Evolutionary conservation across 2,797 vertebrate genomes (phyloP).

Genomic region (Rhabdophis nuchalis): DNA sequence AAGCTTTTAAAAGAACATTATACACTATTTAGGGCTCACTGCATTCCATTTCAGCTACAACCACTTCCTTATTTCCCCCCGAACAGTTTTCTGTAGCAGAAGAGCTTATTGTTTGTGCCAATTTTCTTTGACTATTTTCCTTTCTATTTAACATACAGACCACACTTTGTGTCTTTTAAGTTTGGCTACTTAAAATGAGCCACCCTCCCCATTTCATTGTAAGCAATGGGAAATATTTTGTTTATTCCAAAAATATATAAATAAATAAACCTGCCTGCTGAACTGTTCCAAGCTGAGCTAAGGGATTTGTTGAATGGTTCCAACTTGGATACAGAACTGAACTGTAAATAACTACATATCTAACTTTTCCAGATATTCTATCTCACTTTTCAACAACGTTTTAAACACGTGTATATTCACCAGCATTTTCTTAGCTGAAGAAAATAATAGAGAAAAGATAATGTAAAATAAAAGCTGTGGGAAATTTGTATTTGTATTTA

Average conservation of each 20-base stretch:
- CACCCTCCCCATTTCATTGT: neutral
- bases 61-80: neutral
- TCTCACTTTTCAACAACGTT: neutral
- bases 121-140: neutral
- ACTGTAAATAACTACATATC: neutral
- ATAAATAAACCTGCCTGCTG: neutral
- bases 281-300: neutral
- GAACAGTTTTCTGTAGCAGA: neutral
- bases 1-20: neutral
- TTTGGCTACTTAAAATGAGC: neutral
- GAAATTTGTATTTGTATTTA: no score
- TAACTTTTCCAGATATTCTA: neutral
- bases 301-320: neutral
- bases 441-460: neutral
- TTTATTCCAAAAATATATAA: neutral
- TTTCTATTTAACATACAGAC: neutral
- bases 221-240: neutral
- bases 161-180: neutral
- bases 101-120: neutral
- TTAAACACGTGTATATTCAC: neutral
- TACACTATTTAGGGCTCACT: neutral
- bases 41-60: neutral
- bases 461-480: neutral
- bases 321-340: neutral
- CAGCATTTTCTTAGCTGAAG: neutral